phyloP scores from a whole-genome alignment of 2,797 vertebrate genomes.

The Danio jaintianensis region DNA sequence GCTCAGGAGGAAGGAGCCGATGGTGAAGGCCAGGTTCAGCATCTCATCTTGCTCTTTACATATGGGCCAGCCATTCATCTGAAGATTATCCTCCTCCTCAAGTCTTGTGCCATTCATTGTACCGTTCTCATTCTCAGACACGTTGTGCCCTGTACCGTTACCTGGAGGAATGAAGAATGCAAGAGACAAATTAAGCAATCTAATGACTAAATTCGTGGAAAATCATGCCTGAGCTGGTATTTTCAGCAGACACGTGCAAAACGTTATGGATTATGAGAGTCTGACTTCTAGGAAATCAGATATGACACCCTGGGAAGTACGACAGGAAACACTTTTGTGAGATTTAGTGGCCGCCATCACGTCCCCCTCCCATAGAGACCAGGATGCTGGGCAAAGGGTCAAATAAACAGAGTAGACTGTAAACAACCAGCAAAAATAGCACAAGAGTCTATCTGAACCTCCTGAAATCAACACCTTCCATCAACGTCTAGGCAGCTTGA shows the following conservation, averaged over 20 bases:
- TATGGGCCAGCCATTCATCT: conserved; percentile 82
- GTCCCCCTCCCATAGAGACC: conserved; percentile 18
- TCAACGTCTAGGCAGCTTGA: not conserved
- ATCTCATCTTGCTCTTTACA: conserved; percentile 94
- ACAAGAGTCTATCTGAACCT: conserved; percentile 29
- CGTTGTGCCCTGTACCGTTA: conserved; percentile 70
- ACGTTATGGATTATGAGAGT: not conserved
- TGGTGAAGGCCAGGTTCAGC: conserved; percentile 96
- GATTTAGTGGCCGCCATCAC: not conserved
- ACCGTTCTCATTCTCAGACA: conserved; percentile 50
- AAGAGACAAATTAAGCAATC: not conserved
- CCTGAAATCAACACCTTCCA: conserved; percentile 16
- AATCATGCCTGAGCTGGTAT: not conserved
- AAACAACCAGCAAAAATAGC: conserved; percentile 70
- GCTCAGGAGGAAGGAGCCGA: conserved; percentile 96
- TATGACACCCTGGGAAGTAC: conserved; percentile 3
- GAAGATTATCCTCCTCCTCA: conserved; percentile 69
- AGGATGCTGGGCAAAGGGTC: conserved; percentile 63
- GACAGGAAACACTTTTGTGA: conserved; percentile 32
- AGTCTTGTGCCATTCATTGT: conserved; percentile 1
- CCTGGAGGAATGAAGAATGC: conserved; percentile 58
- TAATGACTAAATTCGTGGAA: conserved; percentile 15
- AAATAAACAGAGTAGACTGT: conserved; percentile 59
- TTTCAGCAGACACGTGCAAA: not conserved
- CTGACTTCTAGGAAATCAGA: conserved; percentile 17